phyloP scores from a whole-genome alignment of 2,113 vertebrate species.

The Pygathrix nemaeus region DNA sequence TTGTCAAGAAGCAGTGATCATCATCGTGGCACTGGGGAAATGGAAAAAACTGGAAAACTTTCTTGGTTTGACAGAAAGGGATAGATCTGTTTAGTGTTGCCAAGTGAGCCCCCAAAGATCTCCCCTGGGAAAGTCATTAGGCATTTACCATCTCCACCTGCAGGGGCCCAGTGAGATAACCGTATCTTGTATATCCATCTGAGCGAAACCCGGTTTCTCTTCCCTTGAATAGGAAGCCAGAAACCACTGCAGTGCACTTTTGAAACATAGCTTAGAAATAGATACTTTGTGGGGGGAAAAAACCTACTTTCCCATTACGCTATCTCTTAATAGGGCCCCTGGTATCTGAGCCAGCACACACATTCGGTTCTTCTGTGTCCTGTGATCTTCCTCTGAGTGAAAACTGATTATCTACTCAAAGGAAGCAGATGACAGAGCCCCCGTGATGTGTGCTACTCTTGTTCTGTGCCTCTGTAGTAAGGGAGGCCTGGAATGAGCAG shows the following conservation, averaged over 20 bases:
- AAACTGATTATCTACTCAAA: not conserved
- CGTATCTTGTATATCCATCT: rapidly evolving
- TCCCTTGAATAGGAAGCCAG: not conserved
- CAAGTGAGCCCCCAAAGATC: rapidly evolving
- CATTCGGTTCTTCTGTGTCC: not conserved
- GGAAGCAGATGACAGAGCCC: not conserved
- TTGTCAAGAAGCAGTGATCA: not conserved
- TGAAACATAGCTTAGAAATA: not conserved
- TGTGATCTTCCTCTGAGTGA: not conserved
- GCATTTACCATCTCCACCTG: rapidly evolving
- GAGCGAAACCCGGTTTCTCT: not conserved
- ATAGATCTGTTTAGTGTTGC: not conserved
- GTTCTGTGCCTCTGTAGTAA: not conserved
- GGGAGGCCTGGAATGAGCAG: not conserved
- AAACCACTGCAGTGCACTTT: rapidly evolving
- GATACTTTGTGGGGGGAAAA: not conserved
- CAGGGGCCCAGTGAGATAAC: not conserved
- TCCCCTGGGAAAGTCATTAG: rapidly evolving
- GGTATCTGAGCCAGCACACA: not conserved
- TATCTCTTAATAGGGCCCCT: not conserved
- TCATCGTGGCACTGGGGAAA: rapidly evolving
- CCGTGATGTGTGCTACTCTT: not conserved
- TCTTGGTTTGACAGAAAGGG: not conserved
- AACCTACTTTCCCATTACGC: not conserved
- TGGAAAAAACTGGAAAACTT: not conserved